Percentiles rank a stretch among this genome's conserved stretches.
Evolutionary conservation across 2,888 invertebrate species (phyloP).

Genomic region (Galeruca laticollis): DNA sequence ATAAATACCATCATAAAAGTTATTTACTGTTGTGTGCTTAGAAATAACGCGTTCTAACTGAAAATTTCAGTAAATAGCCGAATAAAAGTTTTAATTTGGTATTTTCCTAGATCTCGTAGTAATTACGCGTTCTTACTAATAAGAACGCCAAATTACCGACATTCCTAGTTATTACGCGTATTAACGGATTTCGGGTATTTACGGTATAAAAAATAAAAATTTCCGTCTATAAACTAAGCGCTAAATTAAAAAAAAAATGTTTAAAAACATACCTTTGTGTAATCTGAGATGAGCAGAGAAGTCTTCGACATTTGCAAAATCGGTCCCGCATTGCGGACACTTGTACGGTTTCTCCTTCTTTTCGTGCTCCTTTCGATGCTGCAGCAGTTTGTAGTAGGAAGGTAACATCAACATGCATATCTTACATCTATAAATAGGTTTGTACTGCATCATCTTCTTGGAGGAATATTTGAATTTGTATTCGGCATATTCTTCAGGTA

Average conservation of each 20-base stretch:
- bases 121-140: too few species aligned
- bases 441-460: constrained; percentile 47
- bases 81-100: too few species aligned
- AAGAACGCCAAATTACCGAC: too few species aligned
- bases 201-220: background rate
- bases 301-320: constrained; percentile 56
- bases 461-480: constrained; percentile 53
- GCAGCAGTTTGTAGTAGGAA: constrained; percentile 55
- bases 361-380: constrained; percentile 55
- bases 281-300: constrained; percentile 60
- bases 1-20: too few species aligned
- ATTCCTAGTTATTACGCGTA: too few species aligned
- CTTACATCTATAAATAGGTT: constrained; percentile 57
- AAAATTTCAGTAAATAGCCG: too few species aligned
- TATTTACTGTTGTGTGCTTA: too few species aligned
- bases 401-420: constrained; percentile 60
- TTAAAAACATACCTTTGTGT: constrained; percentile 56
- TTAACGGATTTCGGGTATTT: too few species aligned
- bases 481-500: constrained; percentile 56
- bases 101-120: too few species aligned
- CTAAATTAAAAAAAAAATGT: background rate
- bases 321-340: constrained; percentile 55
- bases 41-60: too few species aligned
- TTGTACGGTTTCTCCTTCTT: constrained; percentile 58
- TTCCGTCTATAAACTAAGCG: background rate